Percentiles rank a stretch among this genome's conserved stretches.
These are phyloP conservation scores for Syrphus vitripennis DNA, from an alignment of 2,888 invertebrate genomes.

Conservation along the genomic window DNA sequence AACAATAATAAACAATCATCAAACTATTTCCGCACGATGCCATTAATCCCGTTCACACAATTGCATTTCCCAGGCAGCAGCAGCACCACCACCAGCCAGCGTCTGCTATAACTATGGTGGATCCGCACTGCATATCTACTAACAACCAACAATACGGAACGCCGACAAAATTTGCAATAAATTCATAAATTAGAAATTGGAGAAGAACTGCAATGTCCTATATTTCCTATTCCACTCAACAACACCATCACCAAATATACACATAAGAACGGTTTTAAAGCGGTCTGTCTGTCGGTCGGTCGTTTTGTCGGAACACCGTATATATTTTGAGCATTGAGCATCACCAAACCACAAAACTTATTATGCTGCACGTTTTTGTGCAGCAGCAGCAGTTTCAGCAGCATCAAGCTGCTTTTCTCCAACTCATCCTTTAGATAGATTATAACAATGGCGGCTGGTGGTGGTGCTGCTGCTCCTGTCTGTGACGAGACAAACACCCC, in stretches of 20 bases:
- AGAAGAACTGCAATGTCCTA: slow-evolving; percentile 51
- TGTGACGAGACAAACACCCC: background rate
- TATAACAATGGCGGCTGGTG: slow-evolving; percentile 54
- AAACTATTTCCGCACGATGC: slow-evolving; percentile 52
- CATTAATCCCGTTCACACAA: slow-evolving; percentile 66
- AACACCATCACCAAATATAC: background rate
- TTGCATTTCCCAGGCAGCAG: slow-evolving; percentile 64
- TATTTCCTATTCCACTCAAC: slow-evolving; percentile 43
- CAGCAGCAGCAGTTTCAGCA: background rate
- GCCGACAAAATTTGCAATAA: slow-evolving; percentile 64
- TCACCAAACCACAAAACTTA: slow-evolving; percentile 64
- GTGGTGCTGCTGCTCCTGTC: too few relatives aligned
- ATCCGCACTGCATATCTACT: background rate
- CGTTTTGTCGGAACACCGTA: background rate
- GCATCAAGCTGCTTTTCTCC: background rate
- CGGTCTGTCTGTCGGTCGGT: background rate
- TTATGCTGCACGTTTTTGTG: slow-evolving; percentile 59
- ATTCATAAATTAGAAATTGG: slow-evolving; percentile 66
- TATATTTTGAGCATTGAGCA: background rate
- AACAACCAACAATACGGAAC: background rate
- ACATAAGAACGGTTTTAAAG: background rate
- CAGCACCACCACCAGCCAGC: too few relatives aligned
- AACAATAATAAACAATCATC: slow-evolving; percentile 10
- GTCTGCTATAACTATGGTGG: background rate
- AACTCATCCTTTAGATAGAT: slow-evolving; percentile 9